Percentiles rank a stretch among this genome's conserved stretches.
Conservation (phyloP, 2,113 vertebrate species). For the Callaeas wilsoni region DNA sequence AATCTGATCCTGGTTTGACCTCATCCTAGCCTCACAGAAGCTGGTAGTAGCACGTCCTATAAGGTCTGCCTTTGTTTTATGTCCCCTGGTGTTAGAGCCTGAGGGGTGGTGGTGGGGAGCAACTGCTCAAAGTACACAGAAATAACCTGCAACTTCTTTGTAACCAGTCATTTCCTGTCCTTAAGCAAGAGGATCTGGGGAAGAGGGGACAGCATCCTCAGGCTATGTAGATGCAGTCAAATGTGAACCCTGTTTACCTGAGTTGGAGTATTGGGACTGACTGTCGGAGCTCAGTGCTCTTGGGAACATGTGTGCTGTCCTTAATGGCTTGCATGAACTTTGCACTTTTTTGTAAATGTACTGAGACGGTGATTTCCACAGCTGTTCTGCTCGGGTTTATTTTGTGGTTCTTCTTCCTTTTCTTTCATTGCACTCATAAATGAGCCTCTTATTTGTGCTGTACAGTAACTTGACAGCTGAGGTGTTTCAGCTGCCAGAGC, state of each 20-base stretch:
- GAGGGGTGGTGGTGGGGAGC: background rate
- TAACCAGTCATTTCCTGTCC: background rate
- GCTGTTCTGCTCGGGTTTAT: background rate
- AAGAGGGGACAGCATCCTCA: background rate
- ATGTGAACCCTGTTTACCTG: background rate
- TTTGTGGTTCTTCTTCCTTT: background rate
- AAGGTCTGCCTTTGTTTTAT: background rate
- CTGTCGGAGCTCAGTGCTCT: background rate
- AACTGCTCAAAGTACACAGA: background rate
- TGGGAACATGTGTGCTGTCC: accelerated
- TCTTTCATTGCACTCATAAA: background rate
- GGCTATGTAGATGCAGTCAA: background rate
- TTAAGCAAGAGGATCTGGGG: background rate
- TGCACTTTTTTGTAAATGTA: background rate
- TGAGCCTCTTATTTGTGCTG: background rate
- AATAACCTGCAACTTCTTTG: background rate
- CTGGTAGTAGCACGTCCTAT: accelerated
- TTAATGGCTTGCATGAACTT: background rate
- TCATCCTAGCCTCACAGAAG: background rate
- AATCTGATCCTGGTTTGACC: background rate
- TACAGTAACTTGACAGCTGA: background rate
- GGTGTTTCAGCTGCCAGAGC: background rate
- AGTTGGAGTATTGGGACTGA: background rate
- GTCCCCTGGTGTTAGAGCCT: background rate
- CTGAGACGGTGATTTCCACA: background rate